phyloP scores from a whole-genome alignment of 2,888 invertebrate species.

The Masnerella sp. region DNA sequence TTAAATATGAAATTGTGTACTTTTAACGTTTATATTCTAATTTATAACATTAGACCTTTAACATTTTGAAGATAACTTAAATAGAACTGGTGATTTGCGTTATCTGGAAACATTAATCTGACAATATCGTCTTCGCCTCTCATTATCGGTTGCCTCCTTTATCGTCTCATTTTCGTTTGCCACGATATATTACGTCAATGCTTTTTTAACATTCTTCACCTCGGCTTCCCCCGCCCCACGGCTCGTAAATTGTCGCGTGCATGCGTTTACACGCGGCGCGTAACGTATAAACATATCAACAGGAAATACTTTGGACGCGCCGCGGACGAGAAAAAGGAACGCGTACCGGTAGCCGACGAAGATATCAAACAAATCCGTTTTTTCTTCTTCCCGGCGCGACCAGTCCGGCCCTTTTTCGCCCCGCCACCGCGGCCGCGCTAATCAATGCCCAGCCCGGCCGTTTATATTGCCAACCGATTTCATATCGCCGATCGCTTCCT shows the following conservation, averaged over 20 bases:
- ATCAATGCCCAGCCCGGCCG: constrained; percentile 47
- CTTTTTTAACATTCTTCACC: constrained; percentile 36
- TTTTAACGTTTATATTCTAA: too few relatives aligned
- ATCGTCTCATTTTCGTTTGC: constrained; percentile 48
- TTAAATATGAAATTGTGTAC: too few relatives aligned
- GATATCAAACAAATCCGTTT: constrained; percentile 49
- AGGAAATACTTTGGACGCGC: constrained; percentile 56
- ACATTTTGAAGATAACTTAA: too few relatives aligned
- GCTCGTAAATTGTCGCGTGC: constrained; percentile 57
- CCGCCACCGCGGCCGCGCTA: constrained; percentile 33
- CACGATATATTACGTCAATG: constrained; percentile 43
- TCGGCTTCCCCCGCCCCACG: constrained; percentile 29
- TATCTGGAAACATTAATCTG: constrained; percentile 49
- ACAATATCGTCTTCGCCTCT: constrained; percentile 48
- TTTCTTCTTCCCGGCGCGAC: constrained; percentile 21
- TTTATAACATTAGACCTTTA: too few relatives aligned
- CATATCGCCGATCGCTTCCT: constrained; percentile 52
- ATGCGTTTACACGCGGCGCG: constrained; percentile 47
- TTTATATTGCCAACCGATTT: constrained; percentile 51
- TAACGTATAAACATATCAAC: constrained; percentile 57
- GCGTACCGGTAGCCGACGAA: constrained; percentile 39
- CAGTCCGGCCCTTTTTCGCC: constrained; percentile 30
- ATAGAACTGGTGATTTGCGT: too few relatives aligned
- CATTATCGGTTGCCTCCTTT: constrained; percentile 46
- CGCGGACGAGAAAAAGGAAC: constrained; percentile 41